Base-by-base conservation (phyloP, 2,888 invertebrate genomes). In the Phyllotreta cruciferae region DNA sequence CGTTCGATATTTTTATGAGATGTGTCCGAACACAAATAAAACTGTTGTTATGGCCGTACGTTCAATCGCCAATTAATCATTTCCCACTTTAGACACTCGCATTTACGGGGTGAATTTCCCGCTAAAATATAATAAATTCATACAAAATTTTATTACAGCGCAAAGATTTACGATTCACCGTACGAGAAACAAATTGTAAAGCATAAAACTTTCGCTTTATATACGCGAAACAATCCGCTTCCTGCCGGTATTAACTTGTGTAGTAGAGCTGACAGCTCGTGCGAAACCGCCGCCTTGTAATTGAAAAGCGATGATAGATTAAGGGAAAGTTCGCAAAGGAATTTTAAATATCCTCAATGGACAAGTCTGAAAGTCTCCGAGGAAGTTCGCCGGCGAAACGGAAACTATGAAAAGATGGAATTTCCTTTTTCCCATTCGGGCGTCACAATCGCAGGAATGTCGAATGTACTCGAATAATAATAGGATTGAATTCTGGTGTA, bases 261-360 rank as follows among this genome's bases (percentile, higher is more conserved):
- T 6, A 10, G 6, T 13, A 7, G 10, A 44, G 10, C 44, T 44
- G 44, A 44, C 44, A 44, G 44, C 44, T 44, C 7, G 10, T 44
- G 44, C 14, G 14, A 44, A 8, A 10, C 44, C 44, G 44, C 7
- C 10, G 10, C n/a, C 14, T 7, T 10, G 8, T 10, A n/a, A 44
- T 10, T 7, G n/a, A 44, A 44, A 44, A 8, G n/a, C 14, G 44
- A 44, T 44, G 44, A 44, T 44, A 10, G 44, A 44, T 44, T 44
- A 44, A 44, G 8, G 10, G 44, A 44, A 44, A 44, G 44, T 44
- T 44, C 11, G n/a, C 44, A 14, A 1, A 44, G 44, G 44, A 44
- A 44, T 44, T 44, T 44, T 44, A 44, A 44, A 44, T 44, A 44
- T 14, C 44, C 11, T 44, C 44, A 44, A 44, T 44, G 44, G 44